These are phyloP conservation scores for Cryptophagus acutangulus DNA, from an alignment of 2,888 invertebrate species.

Conservation along the genomic window DNA sequence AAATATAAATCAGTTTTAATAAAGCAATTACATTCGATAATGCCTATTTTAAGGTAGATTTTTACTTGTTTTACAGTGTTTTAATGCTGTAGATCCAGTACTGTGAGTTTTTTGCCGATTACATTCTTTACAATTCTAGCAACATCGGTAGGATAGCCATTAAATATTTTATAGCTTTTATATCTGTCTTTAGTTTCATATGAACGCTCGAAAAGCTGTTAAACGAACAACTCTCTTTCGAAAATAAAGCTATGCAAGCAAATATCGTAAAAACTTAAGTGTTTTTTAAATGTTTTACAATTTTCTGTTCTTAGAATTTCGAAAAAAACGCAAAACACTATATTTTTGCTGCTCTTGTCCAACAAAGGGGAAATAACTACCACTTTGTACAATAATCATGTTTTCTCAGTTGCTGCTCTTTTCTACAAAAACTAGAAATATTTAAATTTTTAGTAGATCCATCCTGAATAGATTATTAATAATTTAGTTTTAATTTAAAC, in stretches of 20 bases:
- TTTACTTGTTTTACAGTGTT: slow-evolving; percentile 18
- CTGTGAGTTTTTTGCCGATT: slow-evolving; percentile 25
- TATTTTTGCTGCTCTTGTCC: no score
- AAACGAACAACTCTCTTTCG: slow-evolving; percentile 23
- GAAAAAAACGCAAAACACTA: no score
- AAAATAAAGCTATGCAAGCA: slow-evolving; percentile 23
- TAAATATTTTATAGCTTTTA: slow-evolving; percentile 34
- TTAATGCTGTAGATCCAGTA: slow-evolving; percentile 17
- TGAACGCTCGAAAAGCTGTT: slow-evolving; percentile 30
- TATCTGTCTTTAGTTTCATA: slow-evolving; percentile 32
- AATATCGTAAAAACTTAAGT: slow-evolving; percentile 24
- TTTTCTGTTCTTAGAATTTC: background rate
- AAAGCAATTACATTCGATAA: slow-evolving; percentile 23
- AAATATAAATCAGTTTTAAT: slow-evolving; percentile 14
- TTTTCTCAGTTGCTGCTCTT: no score
- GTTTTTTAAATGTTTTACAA: slow-evolving; percentile 20
- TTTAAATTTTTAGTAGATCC: no score
- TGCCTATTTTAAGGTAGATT: slow-evolving; percentile 17
- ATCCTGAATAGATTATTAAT: no score
- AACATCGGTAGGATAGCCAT: slow-evolving; percentile 30
- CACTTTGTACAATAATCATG: no score
- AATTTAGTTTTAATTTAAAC: no score
- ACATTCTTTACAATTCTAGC: slow-evolving; percentile 28
- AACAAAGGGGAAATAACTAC: no score
- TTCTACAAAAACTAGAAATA: no score